Evolutionary conservation across 2,113 vertebrate species (phyloP).

Genomic region (Empidonax traillii): DNA sequence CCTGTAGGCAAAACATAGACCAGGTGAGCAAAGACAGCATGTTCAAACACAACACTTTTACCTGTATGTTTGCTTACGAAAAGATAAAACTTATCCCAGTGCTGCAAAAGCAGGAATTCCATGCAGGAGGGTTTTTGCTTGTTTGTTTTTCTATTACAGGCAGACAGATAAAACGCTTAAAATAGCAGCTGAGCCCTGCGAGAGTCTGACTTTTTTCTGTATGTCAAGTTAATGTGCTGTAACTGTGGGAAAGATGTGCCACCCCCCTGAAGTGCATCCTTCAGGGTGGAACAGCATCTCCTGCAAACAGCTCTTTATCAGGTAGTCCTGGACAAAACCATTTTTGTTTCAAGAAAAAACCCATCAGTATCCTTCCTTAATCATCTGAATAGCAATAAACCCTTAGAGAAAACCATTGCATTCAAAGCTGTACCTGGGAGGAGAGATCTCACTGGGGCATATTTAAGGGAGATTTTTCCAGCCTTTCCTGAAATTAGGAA

Average conservation of each 20-base stretch:
- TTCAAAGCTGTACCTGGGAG: neutral
- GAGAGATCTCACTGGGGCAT: neutral
- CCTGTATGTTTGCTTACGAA: neutral
- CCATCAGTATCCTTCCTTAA: neutral
- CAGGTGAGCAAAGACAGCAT: neutral
- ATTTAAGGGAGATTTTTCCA: neutral
- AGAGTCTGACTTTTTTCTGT: neutral
- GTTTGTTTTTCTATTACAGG: neutral
- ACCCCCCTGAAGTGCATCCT: neutral
- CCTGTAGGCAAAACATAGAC: neutral
- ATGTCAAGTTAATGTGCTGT: neutral
- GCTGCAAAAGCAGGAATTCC: neutral
- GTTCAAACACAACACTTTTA: constrained; percentile 16
- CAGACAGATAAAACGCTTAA: neutral
- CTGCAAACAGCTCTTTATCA: neutral
- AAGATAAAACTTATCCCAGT: neutral
- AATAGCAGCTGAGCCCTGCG: neutral
- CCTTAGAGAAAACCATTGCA: neutral
- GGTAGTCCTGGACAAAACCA: neutral
- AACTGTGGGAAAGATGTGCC: neutral
- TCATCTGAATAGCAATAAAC: neutral
- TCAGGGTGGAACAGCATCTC: neutral
- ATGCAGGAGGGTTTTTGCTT: neutral
- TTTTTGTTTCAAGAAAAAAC: neutral
- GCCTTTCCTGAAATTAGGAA: neutral